Conservation (phyloP, 2,797 vertebrate genomes). For the Acanthurus leucopareius region DNA sequence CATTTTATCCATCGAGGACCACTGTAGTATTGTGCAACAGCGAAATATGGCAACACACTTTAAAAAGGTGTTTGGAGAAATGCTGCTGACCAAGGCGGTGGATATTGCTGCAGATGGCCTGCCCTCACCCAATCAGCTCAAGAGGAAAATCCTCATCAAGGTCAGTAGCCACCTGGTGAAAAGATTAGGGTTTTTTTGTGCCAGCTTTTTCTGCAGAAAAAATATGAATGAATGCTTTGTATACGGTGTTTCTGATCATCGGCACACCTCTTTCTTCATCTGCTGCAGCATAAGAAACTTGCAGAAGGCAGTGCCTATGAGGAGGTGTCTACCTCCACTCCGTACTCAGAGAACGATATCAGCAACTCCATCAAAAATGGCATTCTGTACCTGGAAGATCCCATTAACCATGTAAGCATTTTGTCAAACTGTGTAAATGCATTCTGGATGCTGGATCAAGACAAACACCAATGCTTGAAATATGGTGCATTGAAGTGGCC, state of each 20-base stretch:
- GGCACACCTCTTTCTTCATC: not conserved
- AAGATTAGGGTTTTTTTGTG: not conserved
- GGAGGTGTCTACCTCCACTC: conserved; percentile 93
- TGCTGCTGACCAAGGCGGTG: conserved; percentile 96
- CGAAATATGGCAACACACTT: conserved; percentile 96
- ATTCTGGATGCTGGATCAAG: not conserved
- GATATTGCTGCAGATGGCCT: conserved; percentile 96
- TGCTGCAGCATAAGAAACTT: conserved; percentile 96
- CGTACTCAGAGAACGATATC: conserved; percentile 98
- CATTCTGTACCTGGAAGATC: conserved; percentile 96
- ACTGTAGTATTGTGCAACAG: conserved; percentile 99
- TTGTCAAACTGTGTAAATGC: not conserved
- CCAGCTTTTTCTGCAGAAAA: not conserved
- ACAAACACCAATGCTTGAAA: not conserved
- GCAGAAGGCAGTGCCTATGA: conserved; percentile 98
- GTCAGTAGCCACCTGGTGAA: conserved; percentile 71
- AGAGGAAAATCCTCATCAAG: conserved; percentile 98
- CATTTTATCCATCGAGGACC: conserved; percentile 98
- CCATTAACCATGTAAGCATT: conserved; percentile 93
- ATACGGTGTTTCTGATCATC: not conserved
- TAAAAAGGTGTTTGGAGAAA: conserved; percentile 97
- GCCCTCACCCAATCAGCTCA: conserved; percentile 97
- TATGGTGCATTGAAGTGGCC: not conserved
- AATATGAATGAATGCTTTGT: not conserved
- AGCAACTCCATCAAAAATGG: conserved; percentile 99